Evolutionary conservation across 2,797 vertebrate genomes (phyloP).

Genomic region (Chiropotes sagulatus): DNA sequence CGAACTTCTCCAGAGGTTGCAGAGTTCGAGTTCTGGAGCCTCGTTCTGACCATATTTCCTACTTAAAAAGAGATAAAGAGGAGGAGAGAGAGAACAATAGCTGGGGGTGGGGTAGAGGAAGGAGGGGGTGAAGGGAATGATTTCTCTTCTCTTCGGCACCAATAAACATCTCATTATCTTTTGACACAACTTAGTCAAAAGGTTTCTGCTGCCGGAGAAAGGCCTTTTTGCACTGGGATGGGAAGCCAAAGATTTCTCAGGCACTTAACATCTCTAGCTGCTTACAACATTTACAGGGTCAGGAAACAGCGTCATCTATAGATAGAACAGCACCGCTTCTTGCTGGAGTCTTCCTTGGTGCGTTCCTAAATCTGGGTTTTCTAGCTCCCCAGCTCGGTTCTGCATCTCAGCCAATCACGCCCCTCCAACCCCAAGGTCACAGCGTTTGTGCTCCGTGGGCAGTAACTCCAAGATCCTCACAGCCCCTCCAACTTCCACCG

Average conservation of each 20-base stretch:
- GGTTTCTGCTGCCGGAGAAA: neutral
- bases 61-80: neutral
- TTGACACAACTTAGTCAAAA: slow-evolving; percentile 55
- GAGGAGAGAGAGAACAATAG: neutral
- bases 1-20: slow-evolving; percentile 7
- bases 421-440: slow-evolving; percentile 21
- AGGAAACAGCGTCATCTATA: slow-evolving; percentile 83
- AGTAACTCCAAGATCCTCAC: neutral
- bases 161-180: slow-evolving; percentile 68
- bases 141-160: slow-evolving; percentile 15
- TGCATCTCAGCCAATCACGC: slow-evolving; percentile 14
- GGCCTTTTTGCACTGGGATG: slow-evolving; percentile 22
- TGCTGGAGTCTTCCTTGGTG: neutral
- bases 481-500: neutral
- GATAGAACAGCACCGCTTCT: slow-evolving; percentile 62
- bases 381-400: neutral
- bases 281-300: slow-evolving; percentile 39
- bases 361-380: neutral
- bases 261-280: slow-evolving; percentile 39
- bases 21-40: slow-evolving; percentile 53
- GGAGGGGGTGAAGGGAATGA: neutral
- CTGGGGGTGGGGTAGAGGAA: neutral
- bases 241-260: slow-evolving; percentile 30
- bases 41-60: neutral
- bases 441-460: neutral